These are phyloP conservation scores for Haemorhous mexicanus DNA, from an alignment of 2,113 vertebrate genomes.

Conservation along the genomic window DNA sequence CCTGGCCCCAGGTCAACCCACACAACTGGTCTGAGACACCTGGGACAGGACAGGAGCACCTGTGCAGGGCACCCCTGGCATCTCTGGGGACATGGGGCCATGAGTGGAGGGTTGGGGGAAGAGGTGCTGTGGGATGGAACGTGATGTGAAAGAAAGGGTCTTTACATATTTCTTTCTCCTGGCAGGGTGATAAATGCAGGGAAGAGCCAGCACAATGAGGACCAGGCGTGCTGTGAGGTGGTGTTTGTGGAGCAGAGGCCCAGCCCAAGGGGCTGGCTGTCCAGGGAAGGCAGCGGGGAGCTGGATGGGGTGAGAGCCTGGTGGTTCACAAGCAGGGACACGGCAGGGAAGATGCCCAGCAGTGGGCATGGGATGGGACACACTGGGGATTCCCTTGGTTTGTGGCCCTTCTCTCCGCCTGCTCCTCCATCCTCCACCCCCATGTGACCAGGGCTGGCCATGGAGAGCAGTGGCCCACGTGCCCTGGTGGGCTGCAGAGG, in stretches of 20 bases:
- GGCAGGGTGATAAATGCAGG: conserved; percentile 96
- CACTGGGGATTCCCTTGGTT: neutral
- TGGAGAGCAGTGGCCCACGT: fast-evolving
- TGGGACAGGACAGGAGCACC: neutral
- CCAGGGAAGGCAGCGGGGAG: neutral
- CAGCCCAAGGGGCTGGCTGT: neutral
- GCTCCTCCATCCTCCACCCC: neutral
- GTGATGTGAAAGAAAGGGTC: neutral
- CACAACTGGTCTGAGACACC: neutral
- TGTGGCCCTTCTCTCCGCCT: neutral
- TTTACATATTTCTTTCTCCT: neutral
- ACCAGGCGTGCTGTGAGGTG: conserved; percentile 93
- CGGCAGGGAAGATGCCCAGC: fast-evolving
- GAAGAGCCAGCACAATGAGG: conserved; percentile 97
- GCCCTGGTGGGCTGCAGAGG: neutral
- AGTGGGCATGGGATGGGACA: neutral
- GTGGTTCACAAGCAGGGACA: neutral
- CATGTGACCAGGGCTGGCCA: neutral
- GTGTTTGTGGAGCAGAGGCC: conserved; percentile 81
- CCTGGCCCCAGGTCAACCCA: neutral
- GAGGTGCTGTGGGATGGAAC: fast-evolving
- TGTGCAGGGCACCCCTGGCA: neutral
- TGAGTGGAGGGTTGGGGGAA: neutral
- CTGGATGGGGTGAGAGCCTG: conserved; percentile 22
- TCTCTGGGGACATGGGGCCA: fast-evolving